Evolutionary conservation across 2,888 invertebrate species (phyloP).

Genomic region (Trichopoda pennipes): DNA sequence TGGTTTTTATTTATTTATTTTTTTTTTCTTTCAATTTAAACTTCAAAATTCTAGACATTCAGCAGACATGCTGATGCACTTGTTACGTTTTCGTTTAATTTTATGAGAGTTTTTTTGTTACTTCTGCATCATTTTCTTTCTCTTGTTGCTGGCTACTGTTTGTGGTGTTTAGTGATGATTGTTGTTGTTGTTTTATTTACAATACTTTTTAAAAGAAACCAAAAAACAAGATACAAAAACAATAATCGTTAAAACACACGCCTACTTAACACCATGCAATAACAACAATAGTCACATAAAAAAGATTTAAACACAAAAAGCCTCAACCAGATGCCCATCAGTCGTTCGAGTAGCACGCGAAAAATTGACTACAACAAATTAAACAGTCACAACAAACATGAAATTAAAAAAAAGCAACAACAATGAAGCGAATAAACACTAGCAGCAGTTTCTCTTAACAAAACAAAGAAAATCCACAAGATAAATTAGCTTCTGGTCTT

Average conservation of each 20-base stretch:
- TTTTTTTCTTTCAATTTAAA: constrained; percentile 32
- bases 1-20: constrained; percentile 12
- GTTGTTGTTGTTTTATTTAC: constrained; percentile 47
- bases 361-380: constrained; percentile 68
- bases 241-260: constrained; percentile 67
- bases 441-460: constrained; percentile 65
- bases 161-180: constrained; percentile 38
- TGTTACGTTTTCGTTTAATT: constrained; percentile 70
- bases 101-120: constrained; percentile 27
- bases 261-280: constrained; percentile 60
- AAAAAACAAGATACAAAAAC: constrained; percentile 36
- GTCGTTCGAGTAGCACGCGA: constrained; percentile 74
- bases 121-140: constrained; percentile 24
- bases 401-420: constrained; percentile 58
- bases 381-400: constrained; percentile 67
- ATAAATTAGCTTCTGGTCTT: constrained; percentile 80
- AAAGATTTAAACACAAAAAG: constrained; percentile 39
- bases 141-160: constrained; percentile 38
- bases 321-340: constrained; percentile 60
- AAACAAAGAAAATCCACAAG: constrained; percentile 61
- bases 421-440: constrained; percentile 67
- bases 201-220: constrained; percentile 43
- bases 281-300: constrained; percentile 23
- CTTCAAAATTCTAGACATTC: constrained; percentile 76
- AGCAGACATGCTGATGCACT: constrained; percentile 77